These are phyloP conservation scores for Dicranocentrus wangi DNA, from an alignment of 2,888 invertebrate genomes.

Conservation along the genomic window DNA sequence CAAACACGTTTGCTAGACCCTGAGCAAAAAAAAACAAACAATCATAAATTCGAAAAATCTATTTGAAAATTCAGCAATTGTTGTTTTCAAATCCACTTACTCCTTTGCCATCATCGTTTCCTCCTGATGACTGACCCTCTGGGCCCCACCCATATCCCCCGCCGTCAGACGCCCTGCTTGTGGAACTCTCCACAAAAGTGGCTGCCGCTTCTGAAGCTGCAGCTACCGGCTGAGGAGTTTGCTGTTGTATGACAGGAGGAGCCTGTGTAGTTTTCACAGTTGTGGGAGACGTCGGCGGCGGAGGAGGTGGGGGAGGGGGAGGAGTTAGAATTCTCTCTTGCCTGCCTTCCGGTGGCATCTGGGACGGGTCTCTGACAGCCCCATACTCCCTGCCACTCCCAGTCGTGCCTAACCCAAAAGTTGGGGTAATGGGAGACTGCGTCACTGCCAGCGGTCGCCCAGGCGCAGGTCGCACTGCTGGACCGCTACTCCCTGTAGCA, in stretches of 20 bases:
- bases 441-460: slow-evolving; percentile 1
- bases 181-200: slow-evolving; percentile 36
- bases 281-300: slow-evolving; percentile 29
- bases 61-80: background rate
- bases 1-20: slow-evolving; percentile 52
- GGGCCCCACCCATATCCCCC: slow-evolving; percentile 38
- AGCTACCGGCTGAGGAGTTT: slow-evolving; percentile 26
- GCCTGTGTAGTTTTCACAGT: background rate
- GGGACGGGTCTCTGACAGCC: slow-evolving; percentile 48
- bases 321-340: slow-evolving; percentile 5
- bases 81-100: slow-evolving; percentile 18
- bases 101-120: slow-evolving; percentile 27
- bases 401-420: slow-evolving; percentile 54
- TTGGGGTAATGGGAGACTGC: slow-evolving; percentile 49
- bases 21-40: background rate
- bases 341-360: slow-evolving; percentile 47
- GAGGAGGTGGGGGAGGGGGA: slow-evolving; percentile 10
- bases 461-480: slow-evolving; percentile 45
- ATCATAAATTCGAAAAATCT: background rate
- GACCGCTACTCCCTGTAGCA: background rate
- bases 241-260: background rate
- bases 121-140: slow-evolving; percentile 37
- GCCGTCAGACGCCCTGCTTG: slow-evolving; percentile 3
- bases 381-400: too few relatives aligned
- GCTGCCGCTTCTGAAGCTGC: slow-evolving; percentile 32